Evolutionary conservation across 2,113 vertebrate species (phyloP), one percentile per base, ranked within the genome.

Genomic region (Echinops telfairi): DNA sequence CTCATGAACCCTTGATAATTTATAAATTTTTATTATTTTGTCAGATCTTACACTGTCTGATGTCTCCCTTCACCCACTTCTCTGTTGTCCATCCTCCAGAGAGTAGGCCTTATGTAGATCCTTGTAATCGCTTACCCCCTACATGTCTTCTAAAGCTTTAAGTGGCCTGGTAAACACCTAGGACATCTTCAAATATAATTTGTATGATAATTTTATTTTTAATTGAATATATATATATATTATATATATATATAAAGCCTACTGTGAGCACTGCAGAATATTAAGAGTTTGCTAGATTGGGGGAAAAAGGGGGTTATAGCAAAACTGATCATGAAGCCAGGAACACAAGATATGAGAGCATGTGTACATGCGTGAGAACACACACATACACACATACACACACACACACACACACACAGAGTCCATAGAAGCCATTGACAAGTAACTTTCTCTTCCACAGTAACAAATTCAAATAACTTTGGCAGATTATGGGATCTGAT

Each of bases 201-300:
- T 84, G 36, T 3, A 83, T 53, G 36, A 96, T 7, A 89, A 73
- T 79, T 70, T 84, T n/a, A 62, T 82, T 88, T 94, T 88, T 77
- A 64, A 90, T 43, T 36, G 27, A 93, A 75, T 31, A 94, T 93
- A 47, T 77, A 96, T 88, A 78, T 80, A 2, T 70, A 94, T 79
- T 47, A 47, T 47, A 47, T 10, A 47, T 88, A 78, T 80, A 2
- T 70, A 94, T 79, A 87, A 95, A 85, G 22, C 5, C 38, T 85
- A 91, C 23, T 94, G 16, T 47, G 62, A 71, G 9, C 0, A 84
- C 29, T 71, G 31, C 6, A 85, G 29, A 82, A 36, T 53, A 53
- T 79, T 73, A 68, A 93, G 62, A 84, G 19, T 64, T 86, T 81
- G 27, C 15, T 83, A 25, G 23, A 40, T 87, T 79, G 81, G 71